Evolutionary conservation across 1,140 invertebrate genomes (phyloP).

Genomic region (Gonioctena quinquepunctata): DNA sequence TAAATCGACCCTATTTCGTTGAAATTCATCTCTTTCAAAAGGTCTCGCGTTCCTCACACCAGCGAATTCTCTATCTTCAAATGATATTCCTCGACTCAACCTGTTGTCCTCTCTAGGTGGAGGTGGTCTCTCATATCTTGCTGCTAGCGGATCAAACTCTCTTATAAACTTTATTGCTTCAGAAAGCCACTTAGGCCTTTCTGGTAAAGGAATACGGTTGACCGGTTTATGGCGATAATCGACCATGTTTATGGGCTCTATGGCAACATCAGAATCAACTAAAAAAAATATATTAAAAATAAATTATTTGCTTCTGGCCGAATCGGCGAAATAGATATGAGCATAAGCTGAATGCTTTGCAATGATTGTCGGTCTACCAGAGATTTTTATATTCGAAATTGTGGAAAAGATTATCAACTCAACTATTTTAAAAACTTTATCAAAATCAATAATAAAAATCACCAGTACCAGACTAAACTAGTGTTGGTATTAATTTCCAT

Average conservation of each 20-base stretch:
- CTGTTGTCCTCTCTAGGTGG: background rate
- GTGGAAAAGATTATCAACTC: no score
- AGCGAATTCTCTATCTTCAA: background rate
- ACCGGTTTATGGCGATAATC: slow-evolving; percentile 53
- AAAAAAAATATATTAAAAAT: slow-evolving; percentile 19
- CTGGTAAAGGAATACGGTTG: slow-evolving; percentile 48
- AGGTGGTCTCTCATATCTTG: background rate
- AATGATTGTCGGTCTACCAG: no score
- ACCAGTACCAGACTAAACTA: no score
- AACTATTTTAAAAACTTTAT: no score
- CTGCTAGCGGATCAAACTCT: slow-evolving; percentile 46
- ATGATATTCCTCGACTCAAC: background rate
- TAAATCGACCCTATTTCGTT: no score
- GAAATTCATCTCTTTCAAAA: background rate
- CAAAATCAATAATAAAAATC: no score
- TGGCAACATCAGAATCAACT: slow-evolving; percentile 40
- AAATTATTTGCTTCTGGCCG: no score
- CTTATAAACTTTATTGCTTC: slow-evolving; percentile 43
- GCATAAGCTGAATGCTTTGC: no score
- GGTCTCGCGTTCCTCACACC: background rate
- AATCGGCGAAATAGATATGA: no score
- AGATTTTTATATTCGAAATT: no score
- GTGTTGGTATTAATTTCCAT: no score
- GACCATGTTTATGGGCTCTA: slow-evolving; percentile 44
- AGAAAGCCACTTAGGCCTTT: slow-evolving; percentile 49